These are phyloP conservation scores for Rhingia rostrata DNA, from an alignment of 2,888 invertebrate genomes.

Conservation along the genomic window DNA sequence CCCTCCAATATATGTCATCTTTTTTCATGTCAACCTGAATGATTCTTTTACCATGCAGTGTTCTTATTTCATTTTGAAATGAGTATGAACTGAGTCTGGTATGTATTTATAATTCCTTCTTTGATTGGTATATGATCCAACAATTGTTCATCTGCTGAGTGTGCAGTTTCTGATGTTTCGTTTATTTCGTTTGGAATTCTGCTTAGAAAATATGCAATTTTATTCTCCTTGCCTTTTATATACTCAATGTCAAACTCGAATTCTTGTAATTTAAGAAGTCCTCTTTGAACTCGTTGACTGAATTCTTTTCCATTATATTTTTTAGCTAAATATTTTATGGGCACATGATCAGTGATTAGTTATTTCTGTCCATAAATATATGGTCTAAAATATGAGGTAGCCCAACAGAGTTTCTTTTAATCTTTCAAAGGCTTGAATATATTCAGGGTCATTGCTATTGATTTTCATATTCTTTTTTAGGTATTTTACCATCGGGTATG, in stretches of 20 bases:
- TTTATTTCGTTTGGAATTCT: constrained; percentile 23
- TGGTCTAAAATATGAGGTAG: constrained; percentile 55
- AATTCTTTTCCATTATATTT: constrained; percentile 66
- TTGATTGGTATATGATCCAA: constrained; percentile 23
- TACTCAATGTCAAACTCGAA: constrained; percentile 55
- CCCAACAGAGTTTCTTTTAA: background rate
- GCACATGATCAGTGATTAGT: constrained; percentile 60
- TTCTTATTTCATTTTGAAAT: background rate
- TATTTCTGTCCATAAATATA: constrained; percentile 55
- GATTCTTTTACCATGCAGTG: constrained; percentile 7
- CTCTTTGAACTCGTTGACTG: constrained; percentile 40
- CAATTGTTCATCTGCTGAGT: background rate
- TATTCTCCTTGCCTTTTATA: constrained; percentile 52
- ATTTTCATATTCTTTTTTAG: constrained; percentile 44
- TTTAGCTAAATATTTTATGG: constrained; percentile 56
- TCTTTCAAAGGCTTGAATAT: too few relatives aligned
- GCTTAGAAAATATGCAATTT: constrained; percentile 62
- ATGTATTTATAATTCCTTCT: constrained; percentile 13
- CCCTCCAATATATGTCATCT: constrained; percentile 1
- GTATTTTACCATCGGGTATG: constrained; percentile 32
- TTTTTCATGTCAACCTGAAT: constrained; percentile 6
- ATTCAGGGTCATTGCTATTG: constrained; percentile 36
- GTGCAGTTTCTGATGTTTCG: constrained; percentile 3
- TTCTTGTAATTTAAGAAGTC: constrained; percentile 56
- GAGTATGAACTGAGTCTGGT: constrained; percentile 14